Percentiles rank a stretch among this genome's conserved stretches.
Evolutionary conservation across 2,113 vertebrate genomes (phyloP).

Genomic region (Hemibates koningsi): DNA sequence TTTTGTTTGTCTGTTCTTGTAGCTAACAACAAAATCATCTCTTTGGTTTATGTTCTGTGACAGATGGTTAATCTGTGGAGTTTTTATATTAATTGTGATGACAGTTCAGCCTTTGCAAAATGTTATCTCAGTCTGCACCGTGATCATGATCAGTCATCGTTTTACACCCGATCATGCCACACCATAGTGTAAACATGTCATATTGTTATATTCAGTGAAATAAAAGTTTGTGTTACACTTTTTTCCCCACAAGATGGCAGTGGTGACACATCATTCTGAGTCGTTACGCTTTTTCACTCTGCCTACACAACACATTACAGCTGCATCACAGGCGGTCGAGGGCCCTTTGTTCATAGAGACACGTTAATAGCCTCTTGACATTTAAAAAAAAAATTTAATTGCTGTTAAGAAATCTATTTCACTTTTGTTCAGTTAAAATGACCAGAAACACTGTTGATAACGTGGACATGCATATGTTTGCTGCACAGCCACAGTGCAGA

Average conservation of each 20-base stretch:
- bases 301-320: background rate
- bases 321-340: background rate
- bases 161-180: background rate
- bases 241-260: slow-evolving; percentile 54
- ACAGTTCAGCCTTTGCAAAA: background rate
- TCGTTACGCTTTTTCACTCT: background rate
- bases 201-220: background rate
- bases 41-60: background rate
- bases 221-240: slow-evolving; percentile 27
- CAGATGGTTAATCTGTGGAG: background rate
- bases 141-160: background rate
- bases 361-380: background rate
- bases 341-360: background rate
- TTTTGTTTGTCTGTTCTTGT: background rate
- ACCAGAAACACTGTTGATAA: background rate
- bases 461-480: rapidly evolving
- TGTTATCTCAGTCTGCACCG: background rate
- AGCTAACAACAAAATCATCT: background rate
- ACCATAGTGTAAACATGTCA: background rate
- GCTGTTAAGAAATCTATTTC: background rate
- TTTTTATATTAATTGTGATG: background rate
- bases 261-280: background rate
- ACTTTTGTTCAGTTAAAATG: background rate
- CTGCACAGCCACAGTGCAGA: background rate
- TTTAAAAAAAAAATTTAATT: background rate